Percentiles rank a stretch among this genome's conserved stretches.
Conservation (phyloP, 2,113 vertebrate species). For the Mixornis gularis region DNA sequence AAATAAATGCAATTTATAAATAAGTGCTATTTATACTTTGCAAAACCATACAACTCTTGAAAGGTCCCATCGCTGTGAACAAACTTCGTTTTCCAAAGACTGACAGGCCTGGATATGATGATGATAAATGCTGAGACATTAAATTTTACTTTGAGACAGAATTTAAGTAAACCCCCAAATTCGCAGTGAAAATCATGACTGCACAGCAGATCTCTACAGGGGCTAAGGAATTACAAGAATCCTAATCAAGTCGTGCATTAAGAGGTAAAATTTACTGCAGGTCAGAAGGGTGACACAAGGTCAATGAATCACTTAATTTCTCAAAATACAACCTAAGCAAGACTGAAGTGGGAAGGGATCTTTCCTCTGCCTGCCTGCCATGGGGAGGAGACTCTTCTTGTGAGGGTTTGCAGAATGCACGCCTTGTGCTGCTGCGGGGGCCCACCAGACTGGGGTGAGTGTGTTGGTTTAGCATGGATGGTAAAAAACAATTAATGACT, state of each 20-base stretch:
- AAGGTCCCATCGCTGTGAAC: not conserved
- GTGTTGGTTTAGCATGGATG: no score
- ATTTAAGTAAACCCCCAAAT: not conserved
- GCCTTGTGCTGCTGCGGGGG: fast-evolving
- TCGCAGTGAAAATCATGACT: not conserved
- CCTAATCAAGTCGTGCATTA: not conserved
- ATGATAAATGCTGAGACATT: not conserved
- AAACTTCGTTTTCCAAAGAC: not conserved
- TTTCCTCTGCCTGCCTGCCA: not conserved
- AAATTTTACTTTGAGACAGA: not conserved
- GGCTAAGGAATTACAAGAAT: not conserved
- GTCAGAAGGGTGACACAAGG: not conserved
- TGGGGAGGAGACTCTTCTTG: not conserved
- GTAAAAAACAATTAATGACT: no score
- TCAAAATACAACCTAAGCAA: not conserved
- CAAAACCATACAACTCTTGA: not conserved
- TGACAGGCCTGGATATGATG: not conserved
- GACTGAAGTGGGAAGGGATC: not conserved
- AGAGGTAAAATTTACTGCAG: not conserved
- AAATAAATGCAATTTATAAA: not conserved
- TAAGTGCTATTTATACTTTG: not conserved
- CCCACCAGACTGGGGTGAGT: fast-evolving
- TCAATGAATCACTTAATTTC: not conserved
- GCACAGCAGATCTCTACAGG: not conserved
- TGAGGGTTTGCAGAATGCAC: not conserved